Evolutionary conservation across 1,140 invertebrate genomes (phyloP), one percentile per base, ranked within the genome.

Genomic region (Drosophila orena): DNA sequence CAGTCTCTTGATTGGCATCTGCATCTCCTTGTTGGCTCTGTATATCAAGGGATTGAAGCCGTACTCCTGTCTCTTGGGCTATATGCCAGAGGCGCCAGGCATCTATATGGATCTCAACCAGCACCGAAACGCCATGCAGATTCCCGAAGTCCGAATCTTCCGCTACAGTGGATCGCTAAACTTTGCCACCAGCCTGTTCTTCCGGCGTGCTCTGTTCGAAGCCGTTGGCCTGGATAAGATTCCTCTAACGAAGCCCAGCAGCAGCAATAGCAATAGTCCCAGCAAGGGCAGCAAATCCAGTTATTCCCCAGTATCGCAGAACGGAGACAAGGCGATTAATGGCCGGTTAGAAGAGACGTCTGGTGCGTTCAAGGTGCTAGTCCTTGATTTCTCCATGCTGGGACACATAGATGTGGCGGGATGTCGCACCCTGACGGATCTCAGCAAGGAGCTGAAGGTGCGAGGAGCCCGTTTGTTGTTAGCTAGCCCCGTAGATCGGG

Each of bases 1-100:
- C 44, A 92, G 91, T 6, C 78, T 92, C 0, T 47, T 92, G 0
- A 86, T 92, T 35, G 91, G 91, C 14, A 76, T 92, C 15, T 65
- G 75, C 37, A 71, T 91, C 4, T 92, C 91, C 0, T 35, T 92
- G 14, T 14, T 91, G 46, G 77, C 90, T 0, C 49, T 92, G 35
- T 92, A 92, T 37, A 91, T 92, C 10, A 92, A 92, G 62, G 91
- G 91, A 1, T 55, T 90, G 37, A 91, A 92, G 54, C 83, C 91
- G 1, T 89, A 91, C 54, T 76, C 74, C 34, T 77, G 77, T 5
- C 43, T 91, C 5, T 44, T 92, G 49, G 91, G 91, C 17, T 86
- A 75, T 8, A 78, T 92, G 64, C 85, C 90, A 0, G 81, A 88
- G 47, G 62, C 89, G 0, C 73, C 81, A 7, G 86, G 89, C 3